Evolutionary conservation across 2,797 vertebrate genomes (phyloP), one percentile per base, ranked within the genome.

Genomic region (Alcedo atthis): DNA sequence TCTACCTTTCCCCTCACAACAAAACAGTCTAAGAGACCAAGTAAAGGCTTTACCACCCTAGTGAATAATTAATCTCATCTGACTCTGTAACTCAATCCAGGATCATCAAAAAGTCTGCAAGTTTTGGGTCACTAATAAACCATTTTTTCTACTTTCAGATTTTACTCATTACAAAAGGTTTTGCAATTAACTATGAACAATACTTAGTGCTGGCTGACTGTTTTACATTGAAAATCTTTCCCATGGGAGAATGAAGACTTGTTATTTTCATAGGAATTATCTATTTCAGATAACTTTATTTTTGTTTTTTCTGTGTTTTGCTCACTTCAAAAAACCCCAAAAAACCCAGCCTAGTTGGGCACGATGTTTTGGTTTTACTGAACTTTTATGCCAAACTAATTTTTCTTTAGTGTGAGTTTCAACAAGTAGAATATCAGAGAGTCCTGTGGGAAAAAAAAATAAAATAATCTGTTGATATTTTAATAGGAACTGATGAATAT

Each of bases 1-100:
- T 79, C 18, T 35, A 0, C 59, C 57, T 57, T 66, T n/a, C 61
- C 5, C 7, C 7, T 5, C 20, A 66, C 59, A 55, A 37, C 55
- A 55, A 33, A 87, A 63, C 8, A 82, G 28, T 73, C 81, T 51
- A 15, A 3, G 13, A 74, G 74, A 84, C 43, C 33, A 73, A 95
- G 57, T 12, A 63, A 87, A 85, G 80, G 48, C 90, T 89, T 89
- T 82, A 93, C 54, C 87, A 70, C 71, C 81, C 90, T 67, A 40
- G 81, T 68, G 84, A 94, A 69, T 91, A 94, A 94, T 95, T 93
- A 94, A 89, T 92, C 75, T 96, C 93, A 93, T 94, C 90, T 94
- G 93, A 82, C 63, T 82, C 14, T 64, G 22, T 57, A 92, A 90
- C 57, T 92, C 68, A 67, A 8, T 64, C 77, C 85, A 95, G 91